Conservation (phyloP, 2,797 vertebrate species). For the Poecilia gillii region DNA sequence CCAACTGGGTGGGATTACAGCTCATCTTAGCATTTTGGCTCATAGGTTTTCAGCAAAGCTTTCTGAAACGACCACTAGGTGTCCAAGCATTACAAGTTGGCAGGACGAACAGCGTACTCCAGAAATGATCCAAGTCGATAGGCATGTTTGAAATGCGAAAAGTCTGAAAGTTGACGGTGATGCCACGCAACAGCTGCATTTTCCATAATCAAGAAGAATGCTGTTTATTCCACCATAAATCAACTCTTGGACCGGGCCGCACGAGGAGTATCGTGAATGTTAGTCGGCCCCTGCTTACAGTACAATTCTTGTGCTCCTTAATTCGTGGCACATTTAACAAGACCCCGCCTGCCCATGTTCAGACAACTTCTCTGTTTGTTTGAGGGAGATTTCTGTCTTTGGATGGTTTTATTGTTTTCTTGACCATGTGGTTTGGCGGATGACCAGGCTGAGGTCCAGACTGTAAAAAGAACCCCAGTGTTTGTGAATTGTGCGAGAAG, state of each 20-base stretch:
- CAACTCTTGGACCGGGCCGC: conserved; percentile 17
- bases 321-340: conserved; percentile 59
- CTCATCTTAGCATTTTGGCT: not conserved
- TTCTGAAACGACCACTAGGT: conserved; percentile 1
- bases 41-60: not conserved
- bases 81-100: conserved; percentile 4
- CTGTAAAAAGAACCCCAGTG: conserved; percentile 65
- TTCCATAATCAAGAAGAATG: conserved; percentile 44
- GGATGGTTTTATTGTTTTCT: conserved; percentile 67
- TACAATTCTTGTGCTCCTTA: conserved; percentile 50
- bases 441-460: conserved; percentile 67
- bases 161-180: conserved; percentile 29
- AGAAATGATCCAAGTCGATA: conserved; percentile 9
- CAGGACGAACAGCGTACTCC: conserved; percentile 19
- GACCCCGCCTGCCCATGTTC: conserved; percentile 46
- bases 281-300: conserved; percentile 30
- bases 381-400: conserved; percentile 52
- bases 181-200: conserved; percentile 35
- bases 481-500: conserved; percentile 56
- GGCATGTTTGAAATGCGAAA: conserved; percentile 37
- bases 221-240: conserved; percentile 39
- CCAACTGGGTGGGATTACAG: not conserved
- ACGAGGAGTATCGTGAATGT: conserved; percentile 32
- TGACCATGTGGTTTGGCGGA: conserved; percentile 72
- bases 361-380: conserved; percentile 70